Conservation (phyloP, 1,140 invertebrate species). For the Anastrepha ludens region DNA sequence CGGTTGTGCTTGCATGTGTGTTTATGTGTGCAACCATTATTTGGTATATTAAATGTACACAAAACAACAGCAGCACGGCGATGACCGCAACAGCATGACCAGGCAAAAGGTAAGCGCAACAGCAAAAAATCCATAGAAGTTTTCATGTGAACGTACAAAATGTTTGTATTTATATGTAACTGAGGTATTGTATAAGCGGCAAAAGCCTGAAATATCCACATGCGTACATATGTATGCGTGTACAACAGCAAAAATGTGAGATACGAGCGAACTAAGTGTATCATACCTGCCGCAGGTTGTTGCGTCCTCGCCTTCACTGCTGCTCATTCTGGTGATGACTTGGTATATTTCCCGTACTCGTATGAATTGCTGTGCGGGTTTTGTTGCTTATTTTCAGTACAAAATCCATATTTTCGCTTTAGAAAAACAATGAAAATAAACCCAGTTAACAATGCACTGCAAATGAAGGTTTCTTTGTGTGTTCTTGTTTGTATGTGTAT, state of each 20-base stretch:
- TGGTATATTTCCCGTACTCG: background rate
- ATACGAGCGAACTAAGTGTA: background rate
- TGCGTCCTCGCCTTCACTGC: background rate
- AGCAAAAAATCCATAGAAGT: background rate
- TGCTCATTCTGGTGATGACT: slow-evolving; percentile 21
- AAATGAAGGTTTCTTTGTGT: too few species aligned
- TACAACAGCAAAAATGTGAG: background rate
- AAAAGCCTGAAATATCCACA: too few species aligned
- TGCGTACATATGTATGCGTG: background rate
- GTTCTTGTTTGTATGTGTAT: too few species aligned
- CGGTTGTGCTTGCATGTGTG: too few species aligned
- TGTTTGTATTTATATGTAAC: background rate
- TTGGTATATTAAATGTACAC: too few species aligned
- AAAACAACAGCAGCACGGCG: background rate
- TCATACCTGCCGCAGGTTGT: background rate
- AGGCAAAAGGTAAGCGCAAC: slow-evolving; percentile 6
- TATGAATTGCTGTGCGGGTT: background rate
- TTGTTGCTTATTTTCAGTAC: background rate
- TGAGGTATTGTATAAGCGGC: too few species aligned
- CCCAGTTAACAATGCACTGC: background rate
- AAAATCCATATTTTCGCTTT: background rate
- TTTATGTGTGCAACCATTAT: too few species aligned
- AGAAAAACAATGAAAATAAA: background rate
- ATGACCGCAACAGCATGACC: slow-evolving; percentile 16
- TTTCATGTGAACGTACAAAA: background rate